These are phyloP conservation scores for Caenorhabditis sp. DNA, from an alignment of 2,888 invertebrate genomes.

Conservation along the genomic window DNA sequence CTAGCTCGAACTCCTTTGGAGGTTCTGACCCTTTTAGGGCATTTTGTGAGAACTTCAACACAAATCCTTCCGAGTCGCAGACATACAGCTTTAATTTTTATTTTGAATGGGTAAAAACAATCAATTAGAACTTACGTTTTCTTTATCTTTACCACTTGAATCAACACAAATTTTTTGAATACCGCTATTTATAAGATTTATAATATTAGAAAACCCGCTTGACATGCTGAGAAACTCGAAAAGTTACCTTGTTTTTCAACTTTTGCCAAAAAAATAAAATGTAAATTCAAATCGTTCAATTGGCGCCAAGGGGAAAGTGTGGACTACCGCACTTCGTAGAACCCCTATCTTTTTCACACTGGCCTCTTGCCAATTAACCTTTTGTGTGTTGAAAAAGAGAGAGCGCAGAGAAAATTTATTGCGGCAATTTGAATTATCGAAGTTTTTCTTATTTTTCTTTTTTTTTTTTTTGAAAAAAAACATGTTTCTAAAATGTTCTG, in stretches of 20 bases:
- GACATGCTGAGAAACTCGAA: constrained; percentile 2
- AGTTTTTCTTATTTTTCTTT: neutral
- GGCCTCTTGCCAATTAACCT: constrained; percentile 1
- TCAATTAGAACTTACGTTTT: constrained; percentile 15
- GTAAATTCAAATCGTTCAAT: constrained; percentile 1
- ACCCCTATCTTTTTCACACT: constrained; percentile 24
- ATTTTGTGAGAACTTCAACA: constrained; percentile 22
- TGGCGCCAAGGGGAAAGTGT: constrained; percentile 8
- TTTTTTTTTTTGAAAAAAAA: neutral
- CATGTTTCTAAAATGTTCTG: too few species aligned
- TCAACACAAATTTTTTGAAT: constrained; percentile 34
- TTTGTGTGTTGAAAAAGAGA: neutral
- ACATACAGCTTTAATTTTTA: constrained; percentile 24
- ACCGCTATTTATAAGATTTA: constrained; percentile 23
- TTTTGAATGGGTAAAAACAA: neutral
- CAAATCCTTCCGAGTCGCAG: constrained; percentile 29
- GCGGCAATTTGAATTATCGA: neutral
- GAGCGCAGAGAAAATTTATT: neutral
- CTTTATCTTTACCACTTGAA: constrained; percentile 14
- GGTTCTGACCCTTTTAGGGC: constrained; percentile 10
- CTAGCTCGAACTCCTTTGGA: constrained; percentile 14
- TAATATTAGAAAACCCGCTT: constrained; percentile 25
- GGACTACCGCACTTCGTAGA: constrained; percentile 32
- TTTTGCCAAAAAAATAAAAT: neutral
- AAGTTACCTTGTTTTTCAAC: neutral